Evolutionary conservation across 2,797 vertebrate species (phyloP).

Genomic region (Dipus sagitta): DNA sequence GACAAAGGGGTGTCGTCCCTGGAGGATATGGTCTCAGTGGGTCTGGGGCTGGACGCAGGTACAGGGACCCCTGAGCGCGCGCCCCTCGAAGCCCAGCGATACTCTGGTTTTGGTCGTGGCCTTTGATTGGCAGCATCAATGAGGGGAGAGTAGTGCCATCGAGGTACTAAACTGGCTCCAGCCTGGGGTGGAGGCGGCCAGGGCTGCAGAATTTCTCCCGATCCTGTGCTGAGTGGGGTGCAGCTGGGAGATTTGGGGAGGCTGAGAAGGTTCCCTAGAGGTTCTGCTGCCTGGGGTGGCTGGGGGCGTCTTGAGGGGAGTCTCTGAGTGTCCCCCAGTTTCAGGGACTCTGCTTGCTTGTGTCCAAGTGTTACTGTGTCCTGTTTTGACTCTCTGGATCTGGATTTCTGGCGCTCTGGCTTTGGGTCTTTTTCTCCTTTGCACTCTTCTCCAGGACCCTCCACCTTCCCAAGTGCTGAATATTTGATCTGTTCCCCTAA

Average conservation of each 20-base stretch:
- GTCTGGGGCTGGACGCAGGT: neutral
- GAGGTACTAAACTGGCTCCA: neutral
- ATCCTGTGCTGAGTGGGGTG: neutral
- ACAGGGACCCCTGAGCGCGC: neutral
- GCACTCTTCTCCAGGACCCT: no score
- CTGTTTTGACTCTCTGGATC: neutral
- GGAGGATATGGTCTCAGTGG: neutral
- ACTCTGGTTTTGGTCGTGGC: neutral
- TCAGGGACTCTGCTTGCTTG: neutral
- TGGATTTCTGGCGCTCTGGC: neutral
- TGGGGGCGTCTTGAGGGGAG: neutral
- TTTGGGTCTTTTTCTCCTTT: neutral
- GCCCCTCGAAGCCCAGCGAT: neutral
- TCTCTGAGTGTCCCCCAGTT: neutral
- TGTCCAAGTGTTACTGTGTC: neutral
- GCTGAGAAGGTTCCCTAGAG: neutral
- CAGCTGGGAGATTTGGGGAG: neutral
- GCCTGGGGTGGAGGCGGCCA: conserved; percentile 43
- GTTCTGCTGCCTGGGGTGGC: neutral
- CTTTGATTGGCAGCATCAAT: neutral
- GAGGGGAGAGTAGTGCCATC: neutral
- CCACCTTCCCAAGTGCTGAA: no score
- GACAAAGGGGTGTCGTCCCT: neutral
- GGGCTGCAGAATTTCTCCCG: conserved; percentile 59
- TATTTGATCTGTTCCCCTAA: neutral